Base-by-base conservation (phyloP, 1,140 invertebrate genomes). In the Macrosteles quadrilineatus region DNA sequence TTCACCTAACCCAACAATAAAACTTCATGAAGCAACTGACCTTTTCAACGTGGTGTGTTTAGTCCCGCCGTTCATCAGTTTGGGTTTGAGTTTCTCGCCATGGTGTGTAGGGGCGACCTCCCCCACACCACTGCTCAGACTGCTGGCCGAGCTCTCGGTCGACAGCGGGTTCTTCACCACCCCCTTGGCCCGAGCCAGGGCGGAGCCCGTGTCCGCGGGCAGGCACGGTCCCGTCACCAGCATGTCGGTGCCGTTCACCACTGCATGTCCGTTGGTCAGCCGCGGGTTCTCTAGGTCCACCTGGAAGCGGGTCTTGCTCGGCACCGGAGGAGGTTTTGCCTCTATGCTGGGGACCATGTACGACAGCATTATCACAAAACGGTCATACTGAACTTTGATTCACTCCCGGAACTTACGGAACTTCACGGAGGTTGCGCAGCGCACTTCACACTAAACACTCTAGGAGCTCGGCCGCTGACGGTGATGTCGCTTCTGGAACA, bases 301-400 rank as follows among this genome's bases (percentile, higher is more conserved):
- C 36, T 84, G 82, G 69, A 85, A 76, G 69, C 84, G 81, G 17
- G 78, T 78, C 73, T 85, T 85, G 9, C 76, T 19, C 11, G 85
- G 84, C 53, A 78, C 84, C 69, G 83, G 83, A 14, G 85, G 85
- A 21, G 85, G 85, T 76, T 87, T 87, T 73, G 87, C 85, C 71
- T 87, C 86, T 67, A 87, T 83, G 25, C 86, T 85, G 23, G 87
- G 86, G 73, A 87, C 81, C 84, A 88, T 87, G 76, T 88, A 88
- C 36, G 87, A 87, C 78, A 88, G 79, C 87, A 88, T 88, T 31
- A 64, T 76, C 32, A 45, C 55, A 1, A 21, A 43, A 4, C 12
- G 19, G 43, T 32, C 53, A 62, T 50, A 25, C 55, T 25, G 14
- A 50, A 11, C 6, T 9, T n/a, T 11, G 4, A 3, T 3, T 11